phyloP scores from a whole-genome alignment of 2,113 vertebrate genomes.

The Microcebus jonahi region DNA sequence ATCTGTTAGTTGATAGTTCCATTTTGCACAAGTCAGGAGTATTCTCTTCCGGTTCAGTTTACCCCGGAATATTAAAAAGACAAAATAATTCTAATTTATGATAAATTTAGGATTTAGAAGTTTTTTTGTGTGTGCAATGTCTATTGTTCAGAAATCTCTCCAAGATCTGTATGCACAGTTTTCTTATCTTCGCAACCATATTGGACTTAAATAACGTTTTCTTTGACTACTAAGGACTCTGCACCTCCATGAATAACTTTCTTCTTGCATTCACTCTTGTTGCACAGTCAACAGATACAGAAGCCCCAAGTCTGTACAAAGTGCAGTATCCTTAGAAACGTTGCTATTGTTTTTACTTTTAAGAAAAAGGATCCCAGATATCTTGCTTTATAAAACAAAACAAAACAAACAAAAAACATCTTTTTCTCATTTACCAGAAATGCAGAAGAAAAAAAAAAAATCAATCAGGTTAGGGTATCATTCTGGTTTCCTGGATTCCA shows the following conservation, averaged over 20 bases:
- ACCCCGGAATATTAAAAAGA: background rate
- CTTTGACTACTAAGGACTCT: background rate
- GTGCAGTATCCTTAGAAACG: background rate
- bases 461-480: background rate
- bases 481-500: background rate
- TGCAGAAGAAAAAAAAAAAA: background rate
- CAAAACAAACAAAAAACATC: background rate
- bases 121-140: background rate
- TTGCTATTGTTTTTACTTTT: background rate
- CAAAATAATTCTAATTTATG: background rate
- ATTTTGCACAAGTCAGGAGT: background rate
- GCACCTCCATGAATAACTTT: background rate
- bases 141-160: background rate
- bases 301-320: background rate
- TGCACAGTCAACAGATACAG: background rate
- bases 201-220: background rate
- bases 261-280: background rate
- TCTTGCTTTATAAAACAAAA: background rate
- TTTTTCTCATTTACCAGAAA: background rate
- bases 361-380: background rate
- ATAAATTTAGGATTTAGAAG: background rate
- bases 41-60: background rate
- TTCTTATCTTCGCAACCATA: background rate
- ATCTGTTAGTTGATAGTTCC: background rate
- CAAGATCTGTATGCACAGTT: background rate